Evolutionary conservation across 2,888 invertebrate species (phyloP), one percentile per base, ranked within the genome.

Genomic region (Alloscopus bannaensis): DNA sequence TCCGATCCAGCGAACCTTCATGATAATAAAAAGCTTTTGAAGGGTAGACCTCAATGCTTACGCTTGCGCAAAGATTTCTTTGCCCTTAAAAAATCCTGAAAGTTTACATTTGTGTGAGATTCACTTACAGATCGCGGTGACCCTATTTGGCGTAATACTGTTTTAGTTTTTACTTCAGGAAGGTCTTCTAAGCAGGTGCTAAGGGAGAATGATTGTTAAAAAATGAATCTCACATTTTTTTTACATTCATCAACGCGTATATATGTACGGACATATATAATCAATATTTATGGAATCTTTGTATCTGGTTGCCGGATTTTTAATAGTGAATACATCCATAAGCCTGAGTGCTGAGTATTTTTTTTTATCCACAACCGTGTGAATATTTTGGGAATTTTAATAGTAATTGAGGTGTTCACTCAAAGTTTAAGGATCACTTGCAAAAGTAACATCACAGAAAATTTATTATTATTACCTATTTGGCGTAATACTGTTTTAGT

Each of bases 351-450:
- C n/a, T n/a, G n/a, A n/a, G n/a, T n/a, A n/a, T n/a, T n/a, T n/a
- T 60, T 22, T 20, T 45, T 52, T n/a, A 31, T 69, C 47, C 3
- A 62, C 11, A 29, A 69, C 18, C 76, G 76, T 76, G 76, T 76
- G 76, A 76, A 76, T 60, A 26, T 75, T 45, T 52, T n/a, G 42
- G 60, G 13, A 59, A 42, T 75, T 64, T 65, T 65, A 70, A 45
- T 24, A 72, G 26, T 11, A 55, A 55, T 26, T 55, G 13, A 3
- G 50, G 42, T 18, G 20, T 50, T 11, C 50, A 2, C 22, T 18
- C 22, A 11, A 11, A 3, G 20, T 3, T 24, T 40, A 18, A 60
- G 24, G 13, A 42, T 57, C 26, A 3, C n/a, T 59, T 59, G 2
- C 16, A 13, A 26, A 55, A n/a, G 36, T 47, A 4, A 47, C 4